phyloP scores from a whole-genome alignment of 2,888 invertebrate genomes.

The Limnephilus marmoratus region DNA sequence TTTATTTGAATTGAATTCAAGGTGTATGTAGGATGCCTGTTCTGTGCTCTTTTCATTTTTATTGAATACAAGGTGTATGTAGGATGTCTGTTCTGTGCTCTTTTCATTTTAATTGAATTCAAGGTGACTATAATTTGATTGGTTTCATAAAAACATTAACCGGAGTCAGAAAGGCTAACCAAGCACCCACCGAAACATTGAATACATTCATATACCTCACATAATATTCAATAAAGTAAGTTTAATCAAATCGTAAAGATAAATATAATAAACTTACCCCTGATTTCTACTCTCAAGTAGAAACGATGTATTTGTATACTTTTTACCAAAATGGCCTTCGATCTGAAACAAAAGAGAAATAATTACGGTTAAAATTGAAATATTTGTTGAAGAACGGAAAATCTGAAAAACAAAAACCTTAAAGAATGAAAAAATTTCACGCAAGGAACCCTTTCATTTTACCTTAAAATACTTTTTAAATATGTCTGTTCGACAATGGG shows the following conservation, averaged over 20 bases:
- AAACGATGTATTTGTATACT: conserved; percentile 75
- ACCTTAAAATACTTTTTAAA: too few species aligned
- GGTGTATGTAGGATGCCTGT: too few species aligned
- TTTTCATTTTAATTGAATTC: too few species aligned
- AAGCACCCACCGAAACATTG: not conserved
- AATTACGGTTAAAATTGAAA: conserved; percentile 56
- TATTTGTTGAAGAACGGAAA: conserved; percentile 51
- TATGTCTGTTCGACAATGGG: too few species aligned
- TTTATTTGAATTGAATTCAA: too few species aligned
- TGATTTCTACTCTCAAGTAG: conserved; percentile 57
- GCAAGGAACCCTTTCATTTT: not conserved
- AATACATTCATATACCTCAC: not conserved
- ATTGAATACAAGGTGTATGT: too few species aligned
- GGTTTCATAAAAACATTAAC: too few species aligned
- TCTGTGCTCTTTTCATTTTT: too few species aligned
- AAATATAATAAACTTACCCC: conserved; percentile 58
- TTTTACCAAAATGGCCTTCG: conserved; percentile 73
- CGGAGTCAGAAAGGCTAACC: not conserved
- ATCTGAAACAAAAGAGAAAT: conserved; percentile 72
- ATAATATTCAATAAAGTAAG: not conserved
- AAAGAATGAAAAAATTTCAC: not conserved
- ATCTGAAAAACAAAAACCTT: not conserved
- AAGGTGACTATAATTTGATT: too few species aligned
- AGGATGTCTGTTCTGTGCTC: too few species aligned
- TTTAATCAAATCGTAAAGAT: not conserved